Base-by-base conservation (phyloP, 35 echinoderm and acorn worm species). In the Heliocidaris tuberculata region DNA sequence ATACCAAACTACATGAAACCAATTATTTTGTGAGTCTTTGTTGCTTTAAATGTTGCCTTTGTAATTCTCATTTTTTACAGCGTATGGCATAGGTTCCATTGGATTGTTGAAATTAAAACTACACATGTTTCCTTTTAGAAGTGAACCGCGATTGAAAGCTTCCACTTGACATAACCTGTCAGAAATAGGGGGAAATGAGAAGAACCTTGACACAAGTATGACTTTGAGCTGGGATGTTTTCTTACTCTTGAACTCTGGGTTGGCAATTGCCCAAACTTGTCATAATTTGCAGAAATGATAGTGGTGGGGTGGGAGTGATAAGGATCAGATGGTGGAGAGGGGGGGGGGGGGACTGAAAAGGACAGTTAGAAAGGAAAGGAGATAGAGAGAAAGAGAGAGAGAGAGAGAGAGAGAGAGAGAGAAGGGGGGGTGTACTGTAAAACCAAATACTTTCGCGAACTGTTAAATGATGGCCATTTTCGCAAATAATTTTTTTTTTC, bases 161-260 rank as follows among this genome's bases (percentile, higher is more conserved):
- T 93, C 91, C 91, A 49, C 91, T 93, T 52, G 29, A 93, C 50
- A 93, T 93, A 31, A 93, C 48, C 91, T 52, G n/a, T 59, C 47
- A 48, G 50, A 49, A 54, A 30, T 49, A 52, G 91, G 91, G 29
- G 91, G 91, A 93, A 93, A 93, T 93, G 13, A 93, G 12, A 59
- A 59, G 48, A 93, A 93, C 91, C 91, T 93, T 93, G 91, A 93
- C 91, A 52, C 50, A 59, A 59, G 11, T 93, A 30, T 93, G 91
- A 93, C 87, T 89, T 89, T 15, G 87, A 48, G 87, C 87, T 47
- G 87, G 32, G 87, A 78, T 78, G 65, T 78, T 78, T 78, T 78
- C 65, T 78, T 78, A 78, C 65, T 42, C 35, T 78, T 78, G 65
- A 78, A 78, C 65, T 78, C 21, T 78, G 65, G 65, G n/a, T 78